These are phyloP conservation scores for Misgurnus mizolepis DNA, from an alignment of 2,113 vertebrate genomes.

Conservation along the genomic window DNA sequence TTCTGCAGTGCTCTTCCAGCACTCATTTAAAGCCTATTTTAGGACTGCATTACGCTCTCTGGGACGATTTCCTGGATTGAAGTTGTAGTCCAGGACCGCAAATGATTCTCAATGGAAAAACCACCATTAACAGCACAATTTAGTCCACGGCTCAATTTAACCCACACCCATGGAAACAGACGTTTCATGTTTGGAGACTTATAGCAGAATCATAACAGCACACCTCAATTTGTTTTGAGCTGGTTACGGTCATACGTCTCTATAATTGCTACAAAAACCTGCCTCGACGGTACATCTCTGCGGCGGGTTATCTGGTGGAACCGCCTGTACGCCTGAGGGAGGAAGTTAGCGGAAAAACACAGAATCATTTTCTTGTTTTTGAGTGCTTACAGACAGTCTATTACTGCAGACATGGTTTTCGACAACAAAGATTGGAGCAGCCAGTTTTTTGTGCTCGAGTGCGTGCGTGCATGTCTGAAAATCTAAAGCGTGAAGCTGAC, in stretches of 20 bases:
- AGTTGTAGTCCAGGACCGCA: conserved; percentile 23
- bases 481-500: conserved; percentile 37
- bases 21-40: conserved; percentile 43
- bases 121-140: conserved; percentile 31
- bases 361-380: conserved; percentile 50
- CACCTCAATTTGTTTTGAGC: conserved; percentile 38
- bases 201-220: conserved; percentile 16
- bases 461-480: conserved; percentile 22
- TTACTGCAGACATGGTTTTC: conserved; percentile 52
- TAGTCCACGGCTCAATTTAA: conserved; percentile 28
- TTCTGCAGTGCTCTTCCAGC: not conserved
- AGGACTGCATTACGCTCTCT: conserved; percentile 28
- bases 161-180: not conserved
- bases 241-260: conserved; percentile 34
- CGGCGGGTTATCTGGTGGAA: conserved; percentile 35
- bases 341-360: conserved; percentile 41
- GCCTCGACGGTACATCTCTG: conserved; percentile 38
- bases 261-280: conserved; percentile 40
- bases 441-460: conserved; percentile 12
- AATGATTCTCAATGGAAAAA: conserved; percentile 35
- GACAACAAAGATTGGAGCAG: conserved; percentile 39
- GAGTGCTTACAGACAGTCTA: conserved; percentile 52
- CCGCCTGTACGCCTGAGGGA: conserved; percentile 42
- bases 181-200: conserved; percentile 20
- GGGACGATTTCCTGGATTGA: conserved; percentile 34